Base-by-base conservation (phyloP, 2,113 vertebrate species). In the Ochotona princeps region DNA sequence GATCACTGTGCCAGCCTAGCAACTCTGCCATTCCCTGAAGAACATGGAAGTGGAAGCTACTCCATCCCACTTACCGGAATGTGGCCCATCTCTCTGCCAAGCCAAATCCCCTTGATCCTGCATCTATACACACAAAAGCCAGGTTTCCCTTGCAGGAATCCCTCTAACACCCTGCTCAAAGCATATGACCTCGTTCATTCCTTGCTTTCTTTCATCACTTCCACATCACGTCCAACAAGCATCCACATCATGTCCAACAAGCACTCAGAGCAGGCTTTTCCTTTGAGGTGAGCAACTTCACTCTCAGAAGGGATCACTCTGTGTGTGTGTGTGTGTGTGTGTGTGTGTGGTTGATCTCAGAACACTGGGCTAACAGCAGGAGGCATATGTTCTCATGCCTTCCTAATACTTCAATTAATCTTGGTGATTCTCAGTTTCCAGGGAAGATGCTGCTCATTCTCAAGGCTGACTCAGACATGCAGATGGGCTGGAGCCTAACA, bases 281-380 rank as follows among this genome's bases (percentile, higher is more conserved):
- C 82, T 63, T 73, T 78, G 20, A 10, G 12, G 72, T 72, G 44
- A n/a, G 4, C 89, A 65, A 93, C 69, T 72, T 85, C 28, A 90
- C 13, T 61, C 14, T 67, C 38, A 26, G 13, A 61, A 74, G 23
- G 14, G 25, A 26, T 44, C 65, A 49, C 44, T 6, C 10, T 51
- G 28, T 85, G 26, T 78, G 25, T 79, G 35, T 70, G 30, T 74
- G 57, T 79, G 25, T 66, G 15, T 51, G 9, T 47, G 47, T 66
- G 26, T 80, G 21, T 26, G 49, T 49, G 47, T 86, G 12, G 3
- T 28, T 25, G 23, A 25, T 4, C 57, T 30, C 17, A 75, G 9
- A 78, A 44, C 74, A 76, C n/a, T 8, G 21, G 63, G 51, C 6
- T 83, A 78, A n/a, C 69, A 79, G 72, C 1, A 78, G 28, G 51